phyloP scores from a whole-genome alignment of 2,113 vertebrate species.

The Chunga burmeisteri region DNA sequence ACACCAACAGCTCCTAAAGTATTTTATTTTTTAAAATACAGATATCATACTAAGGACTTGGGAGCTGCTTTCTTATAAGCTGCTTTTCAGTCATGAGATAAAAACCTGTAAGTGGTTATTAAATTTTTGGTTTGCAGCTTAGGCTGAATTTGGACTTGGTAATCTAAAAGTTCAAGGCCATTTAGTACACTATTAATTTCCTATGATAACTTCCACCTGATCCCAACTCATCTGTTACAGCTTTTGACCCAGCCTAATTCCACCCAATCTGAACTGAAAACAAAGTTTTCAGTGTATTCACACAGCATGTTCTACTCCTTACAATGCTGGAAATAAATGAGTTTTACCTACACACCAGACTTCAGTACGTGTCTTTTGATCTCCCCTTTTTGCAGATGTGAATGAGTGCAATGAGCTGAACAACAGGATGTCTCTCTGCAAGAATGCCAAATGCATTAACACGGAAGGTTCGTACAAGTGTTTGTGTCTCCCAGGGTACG shows the following conservation, averaged over 20 bases:
- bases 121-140: background rate
- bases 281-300: background rate
- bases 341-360: background rate
- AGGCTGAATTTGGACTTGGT: background rate
- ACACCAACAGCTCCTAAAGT: background rate
- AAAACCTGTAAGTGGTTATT: background rate
- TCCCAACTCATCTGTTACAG: background rate
- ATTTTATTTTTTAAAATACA: background rate
- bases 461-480: slow-evolving; percentile 93
- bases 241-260: background rate
- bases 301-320: background rate
- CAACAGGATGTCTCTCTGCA: slow-evolving; percentile 94
- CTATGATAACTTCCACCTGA: background rate
- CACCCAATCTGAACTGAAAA: background rate
- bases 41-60: background rate
- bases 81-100: background rate
- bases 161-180: background rate
- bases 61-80: background rate
- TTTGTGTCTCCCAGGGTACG: slow-evolving; percentile 89
- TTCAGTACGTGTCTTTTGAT: background rate
- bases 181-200: background rate
- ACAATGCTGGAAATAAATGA: background rate
- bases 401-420: slow-evolving; percentile 95
- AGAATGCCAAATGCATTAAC: slow-evolving; percentile 95
- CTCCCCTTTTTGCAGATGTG: slow-evolving; percentile 81